Base-by-base conservation (phyloP, 2,113 vertebrate species). In the Istiophorus platypterus region DNA sequence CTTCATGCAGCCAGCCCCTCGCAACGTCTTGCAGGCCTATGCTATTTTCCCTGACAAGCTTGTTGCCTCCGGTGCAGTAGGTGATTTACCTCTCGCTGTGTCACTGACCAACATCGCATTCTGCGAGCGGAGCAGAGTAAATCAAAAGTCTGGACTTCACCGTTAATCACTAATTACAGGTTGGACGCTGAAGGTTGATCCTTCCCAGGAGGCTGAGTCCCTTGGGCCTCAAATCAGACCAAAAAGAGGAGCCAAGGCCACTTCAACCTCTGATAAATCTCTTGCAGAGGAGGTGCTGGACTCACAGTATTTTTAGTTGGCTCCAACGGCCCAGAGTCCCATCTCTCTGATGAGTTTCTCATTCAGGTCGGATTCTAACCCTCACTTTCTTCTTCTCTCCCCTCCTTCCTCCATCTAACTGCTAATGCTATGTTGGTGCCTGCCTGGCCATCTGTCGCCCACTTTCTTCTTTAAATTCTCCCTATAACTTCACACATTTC, bases 141-240 rank as follows among this genome's bases (percentile, higher is more conserved):
- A 92, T 92, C 91, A 92, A 91, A 92, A 78, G 68, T 75, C 76
- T 76, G 84, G 78, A 82, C 85, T 71, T 66, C 29, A 37, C 85
- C 64, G 80, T 92, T 93, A 92, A 94, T 92, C 87, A 90, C 87
- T 92, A 90, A 91, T 92, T 90, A 89, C 82, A 89, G 82, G 72
- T 84, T 66, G 81, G 83, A 75, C 8, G 22, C 58, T 72, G 84
- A 88, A 91, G 90, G 85, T 88, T 90, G 90, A 91, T 85, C 87
- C 80, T 70, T 87, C 86, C 78, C 79, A 18, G 69, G 61, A 70
- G 88, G 39, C 74, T 13, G 31, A 68, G 61, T 78, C 84, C 71
- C 82, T 37, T 66, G 17, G 37, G 77, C 56, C 73, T 82, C 70
- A 79, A 91, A 89, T 88, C 73, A 86, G 85, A 80, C 72, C 62